Conservation (phyloP, 2,113 vertebrate species). For the Ornithorhynchus anatinus region DNA sequence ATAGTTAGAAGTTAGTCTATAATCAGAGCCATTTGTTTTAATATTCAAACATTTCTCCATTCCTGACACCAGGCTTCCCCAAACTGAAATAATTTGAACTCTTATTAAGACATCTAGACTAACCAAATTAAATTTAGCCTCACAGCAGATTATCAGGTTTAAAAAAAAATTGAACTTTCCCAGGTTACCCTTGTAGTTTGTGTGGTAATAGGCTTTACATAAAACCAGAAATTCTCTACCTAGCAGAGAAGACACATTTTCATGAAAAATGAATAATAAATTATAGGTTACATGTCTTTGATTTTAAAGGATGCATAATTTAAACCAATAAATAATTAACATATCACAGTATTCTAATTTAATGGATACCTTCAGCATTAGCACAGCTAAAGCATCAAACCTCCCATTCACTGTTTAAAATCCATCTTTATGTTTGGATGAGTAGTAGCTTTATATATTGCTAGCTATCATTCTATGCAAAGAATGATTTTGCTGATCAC, state of each 20-base stretch:
- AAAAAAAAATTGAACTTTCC: slow-evolving; percentile 13
- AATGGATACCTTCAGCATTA: slow-evolving; percentile 63
- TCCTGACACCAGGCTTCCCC: not conserved
- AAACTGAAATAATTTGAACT: not conserved
- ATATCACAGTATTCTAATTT: slow-evolving; percentile 72
- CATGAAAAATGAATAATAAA: slow-evolving; percentile 75
- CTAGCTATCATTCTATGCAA: slow-evolving; percentile 44
- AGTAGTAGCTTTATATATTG: slow-evolving; percentile 33
- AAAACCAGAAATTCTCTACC: slow-evolving; percentile 54
- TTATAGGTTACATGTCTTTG: slow-evolving; percentile 70
- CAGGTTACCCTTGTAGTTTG: slow-evolving; percentile 26
- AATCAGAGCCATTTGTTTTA: too few relatives aligned
- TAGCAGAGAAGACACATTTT: slow-evolving; percentile 61
- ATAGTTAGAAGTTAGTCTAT: not conserved
- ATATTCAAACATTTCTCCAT: too few relatives aligned
- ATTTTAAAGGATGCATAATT: slow-evolving; percentile 73
- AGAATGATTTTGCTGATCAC: slow-evolving; percentile 43
- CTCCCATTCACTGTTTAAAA: slow-evolving; percentile 44
- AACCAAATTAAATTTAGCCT: slow-evolving; percentile 16
- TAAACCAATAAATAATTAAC: slow-evolving; percentile 78
- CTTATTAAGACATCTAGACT: slow-evolving; percentile 15
- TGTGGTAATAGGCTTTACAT: slow-evolving; percentile 58
- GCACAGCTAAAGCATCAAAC: slow-evolving; percentile 44
- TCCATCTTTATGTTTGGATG: slow-evolving; percentile 28
- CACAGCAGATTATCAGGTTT: slow-evolving; percentile 7